A percentile compares a stretch with the other conserved stretches of the same genome.
Evolutionary conservation across 2,888 invertebrate species (phyloP).

Genomic region (Drosophila affinis): DNA sequence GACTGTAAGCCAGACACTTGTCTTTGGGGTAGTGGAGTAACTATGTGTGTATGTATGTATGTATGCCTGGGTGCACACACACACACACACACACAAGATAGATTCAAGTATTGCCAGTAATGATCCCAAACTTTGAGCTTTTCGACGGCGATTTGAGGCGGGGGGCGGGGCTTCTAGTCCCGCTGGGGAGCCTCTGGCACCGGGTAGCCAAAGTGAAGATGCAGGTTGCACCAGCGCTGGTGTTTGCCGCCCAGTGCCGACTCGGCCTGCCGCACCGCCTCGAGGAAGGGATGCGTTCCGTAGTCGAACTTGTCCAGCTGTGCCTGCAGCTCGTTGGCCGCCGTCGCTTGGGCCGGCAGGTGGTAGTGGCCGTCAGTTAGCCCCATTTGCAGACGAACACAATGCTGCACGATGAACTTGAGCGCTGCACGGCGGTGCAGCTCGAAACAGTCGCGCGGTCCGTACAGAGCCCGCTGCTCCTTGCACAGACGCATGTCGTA

Average conservation of each 20-base stretch:
- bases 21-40: constrained; percentile 27
- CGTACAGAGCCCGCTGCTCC: constrained; percentile 81
- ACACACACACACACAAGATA: constrained; percentile 2
- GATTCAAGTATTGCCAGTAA: constrained; percentile 15
- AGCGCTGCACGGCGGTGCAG: constrained; percentile 83
- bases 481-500: constrained; percentile 82
- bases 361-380: constrained; percentile 63
- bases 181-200: constrained; percentile 18
- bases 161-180: constrained; percentile 11
- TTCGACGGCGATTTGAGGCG: background rate
- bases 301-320: constrained; percentile 79
- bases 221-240: constrained; percentile 82
- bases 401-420: constrained; percentile 83
- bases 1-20: constrained; percentile 35
- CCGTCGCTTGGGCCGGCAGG: constrained; percentile 45
- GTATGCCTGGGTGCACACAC: background rate
- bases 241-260: constrained; percentile 80
- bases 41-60: background rate
- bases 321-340: constrained; percentile 58
- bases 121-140: constrained; percentile 1
- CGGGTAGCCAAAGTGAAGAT: constrained; percentile 78
- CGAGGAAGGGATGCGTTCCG: constrained; percentile 77
- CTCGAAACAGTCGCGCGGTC: constrained; percentile 82
- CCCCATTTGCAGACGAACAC: constrained; percentile 73
- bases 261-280: constrained; percentile 80